Percentiles rank a stretch among this genome's conserved stretches.
Conservation (phyloP, 1,140 invertebrate genomes). For the Calephelis virginiensis region DNA sequence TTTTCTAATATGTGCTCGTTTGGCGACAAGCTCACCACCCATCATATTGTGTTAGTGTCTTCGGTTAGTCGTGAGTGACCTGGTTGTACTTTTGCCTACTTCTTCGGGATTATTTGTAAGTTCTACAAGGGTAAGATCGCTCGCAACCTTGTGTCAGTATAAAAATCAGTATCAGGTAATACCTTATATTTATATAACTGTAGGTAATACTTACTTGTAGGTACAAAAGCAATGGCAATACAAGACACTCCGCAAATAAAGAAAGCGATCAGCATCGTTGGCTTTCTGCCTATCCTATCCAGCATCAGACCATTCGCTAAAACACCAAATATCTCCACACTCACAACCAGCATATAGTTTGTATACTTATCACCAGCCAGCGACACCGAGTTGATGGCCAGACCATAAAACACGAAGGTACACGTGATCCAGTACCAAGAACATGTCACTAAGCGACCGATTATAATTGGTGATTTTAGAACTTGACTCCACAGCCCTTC, state of each 20-base stretch:
- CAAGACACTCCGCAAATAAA: slow-evolving; percentile 79
- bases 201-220: slow-evolving; percentile 48
- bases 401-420: slow-evolving; percentile 89
- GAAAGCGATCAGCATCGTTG: slow-evolving; percentile 80
- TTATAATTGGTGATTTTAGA: slow-evolving; percentile 57
- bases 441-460: slow-evolving; percentile 59
- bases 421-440: slow-evolving; percentile 85
- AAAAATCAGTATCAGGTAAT: neutral
- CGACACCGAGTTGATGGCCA: slow-evolving; percentile 88
- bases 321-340: slow-evolving; percentile 86
- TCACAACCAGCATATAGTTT: slow-evolving; percentile 85
- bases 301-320: slow-evolving; percentile 81
- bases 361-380: slow-evolving; percentile 85
- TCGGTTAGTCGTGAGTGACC: too few species aligned
- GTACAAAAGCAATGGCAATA: slow-evolving; percentile 63
- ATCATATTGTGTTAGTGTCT: too few species aligned
- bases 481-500: slow-evolving; percentile 61
- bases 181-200: slow-evolving; percentile 30
- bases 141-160: neutral
- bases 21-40: too few species aligned
- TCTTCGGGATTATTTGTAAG: too few species aligned
- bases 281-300: slow-evolving; percentile 82
- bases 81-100: too few species aligned
- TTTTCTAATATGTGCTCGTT: too few species aligned
- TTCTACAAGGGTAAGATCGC: too few species aligned